These are phyloP conservation scores for Ditylenchus weischeri DNA, from an alignment of 2,888 invertebrate genomes.

Conservation along the genomic window DNA sequence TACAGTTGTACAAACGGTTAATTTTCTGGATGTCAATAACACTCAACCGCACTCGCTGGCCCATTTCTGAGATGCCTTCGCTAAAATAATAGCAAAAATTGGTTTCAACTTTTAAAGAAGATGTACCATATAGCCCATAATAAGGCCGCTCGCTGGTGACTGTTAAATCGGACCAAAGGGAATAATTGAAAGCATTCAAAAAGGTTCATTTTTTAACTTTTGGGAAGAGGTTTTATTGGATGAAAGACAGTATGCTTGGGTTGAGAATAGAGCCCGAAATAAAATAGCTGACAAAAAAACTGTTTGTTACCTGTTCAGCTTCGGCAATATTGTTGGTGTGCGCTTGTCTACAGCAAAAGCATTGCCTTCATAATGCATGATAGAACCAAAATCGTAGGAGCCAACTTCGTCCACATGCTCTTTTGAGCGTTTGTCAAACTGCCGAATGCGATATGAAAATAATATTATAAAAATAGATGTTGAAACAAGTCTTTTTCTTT, in stretches of 20 bases:
- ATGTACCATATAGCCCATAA: too few species aligned
- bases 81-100: conserved; percentile 9
- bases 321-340: conserved; percentile 28
- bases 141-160: too few species aligned
- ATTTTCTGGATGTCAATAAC: conserved; percentile 26
- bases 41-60: conserved; percentile 30
- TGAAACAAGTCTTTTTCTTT: background rate
- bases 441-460: conserved; percentile 28
- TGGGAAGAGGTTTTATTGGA: too few species aligned
- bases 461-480: background rate
- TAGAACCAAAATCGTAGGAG: conserved; percentile 30
- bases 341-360: conserved; percentile 35
- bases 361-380: conserved; percentile 33
- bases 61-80: conserved; percentile 24
- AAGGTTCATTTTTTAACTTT: too few species aligned
- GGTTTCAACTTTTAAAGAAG: too few species aligned
- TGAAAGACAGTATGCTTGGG: too few species aligned
- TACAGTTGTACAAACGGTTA: conserved; percentile 30
- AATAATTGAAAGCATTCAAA: background rate
- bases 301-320: background rate
- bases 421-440: conserved; percentile 29
- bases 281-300: too few species aligned
- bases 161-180: background rate
- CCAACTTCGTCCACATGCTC: conserved; percentile 31
- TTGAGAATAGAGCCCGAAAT: too few species aligned